phyloP scores from a whole-genome alignment of 1,140 invertebrate species.

The Drosophila triauraria region DNA sequence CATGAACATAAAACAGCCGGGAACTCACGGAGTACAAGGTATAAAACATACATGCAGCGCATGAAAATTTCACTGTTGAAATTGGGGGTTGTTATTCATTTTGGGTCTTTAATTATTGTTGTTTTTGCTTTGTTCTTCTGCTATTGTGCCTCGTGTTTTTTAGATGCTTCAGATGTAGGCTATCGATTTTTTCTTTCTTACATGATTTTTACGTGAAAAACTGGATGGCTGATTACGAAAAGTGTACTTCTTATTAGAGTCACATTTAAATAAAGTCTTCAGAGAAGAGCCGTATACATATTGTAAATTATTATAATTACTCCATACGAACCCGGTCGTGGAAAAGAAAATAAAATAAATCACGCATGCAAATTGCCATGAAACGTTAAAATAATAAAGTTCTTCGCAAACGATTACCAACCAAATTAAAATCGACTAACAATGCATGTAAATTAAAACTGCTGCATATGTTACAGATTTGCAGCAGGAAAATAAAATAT shows the following conservation, averaged over 20 bases:
- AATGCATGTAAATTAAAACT: neutral
- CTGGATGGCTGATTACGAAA: neutral
- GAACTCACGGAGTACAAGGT: neutral
- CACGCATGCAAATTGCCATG: neutral
- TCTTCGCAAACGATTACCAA: neutral
- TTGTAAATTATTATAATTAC: too few species aligned
- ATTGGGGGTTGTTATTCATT: constrained; percentile 70
- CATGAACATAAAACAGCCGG: constrained; percentile 30
- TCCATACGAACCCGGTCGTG: neutral
- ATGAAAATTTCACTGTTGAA: constrained; percentile 39
- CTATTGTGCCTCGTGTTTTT: constrained; percentile 37
- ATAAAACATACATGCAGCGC: constrained; percentile 43
- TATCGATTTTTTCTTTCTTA: constrained; percentile 70
- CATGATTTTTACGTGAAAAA: neutral
- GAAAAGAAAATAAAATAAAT: neutral
- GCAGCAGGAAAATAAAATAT: constrained; percentile 5
- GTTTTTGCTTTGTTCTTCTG: constrained; percentile 59
- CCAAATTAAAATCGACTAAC: neutral
- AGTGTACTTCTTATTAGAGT: neutral
- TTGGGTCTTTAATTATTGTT: constrained; percentile 72
- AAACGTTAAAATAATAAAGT: neutral
- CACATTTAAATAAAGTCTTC: neutral
- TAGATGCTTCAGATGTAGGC: constrained; percentile 64
- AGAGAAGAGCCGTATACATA: too few species aligned
- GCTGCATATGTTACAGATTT: neutral